Evolutionary conservation across 2,888 invertebrate species (phyloP).

Genomic region (Synanthedon tipuliformis): DNA sequence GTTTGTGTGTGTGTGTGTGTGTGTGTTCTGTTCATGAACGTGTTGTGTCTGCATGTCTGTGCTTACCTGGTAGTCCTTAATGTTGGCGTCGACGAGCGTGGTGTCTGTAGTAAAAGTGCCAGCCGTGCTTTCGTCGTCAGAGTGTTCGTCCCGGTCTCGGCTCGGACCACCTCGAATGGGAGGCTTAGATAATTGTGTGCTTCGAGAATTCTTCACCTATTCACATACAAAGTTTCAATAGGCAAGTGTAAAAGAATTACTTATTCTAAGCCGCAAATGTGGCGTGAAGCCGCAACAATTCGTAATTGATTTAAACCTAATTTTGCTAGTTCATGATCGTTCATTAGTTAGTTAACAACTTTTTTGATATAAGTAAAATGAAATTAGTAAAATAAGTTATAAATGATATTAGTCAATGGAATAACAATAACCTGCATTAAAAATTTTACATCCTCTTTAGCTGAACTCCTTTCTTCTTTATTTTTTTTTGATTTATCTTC

Average conservation of each 20-base stretch:
- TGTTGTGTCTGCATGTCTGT: neutral
- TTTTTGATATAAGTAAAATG: no score
- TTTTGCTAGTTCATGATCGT: no score
- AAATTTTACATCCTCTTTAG: constrained; percentile 62
- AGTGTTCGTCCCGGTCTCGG: constrained; percentile 49
- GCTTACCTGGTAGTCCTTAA: constrained; percentile 68
- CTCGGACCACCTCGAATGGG: constrained; percentile 54
- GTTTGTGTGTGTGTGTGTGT: no score
- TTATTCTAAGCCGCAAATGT: no score
- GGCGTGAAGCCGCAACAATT: no score
- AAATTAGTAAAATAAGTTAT: no score
- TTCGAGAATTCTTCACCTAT: constrained; percentile 57
- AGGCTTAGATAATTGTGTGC: constrained; percentile 35
- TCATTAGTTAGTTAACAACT: no score
- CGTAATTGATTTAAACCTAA: no score
- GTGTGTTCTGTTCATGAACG: no score
- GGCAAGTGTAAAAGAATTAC: no score
- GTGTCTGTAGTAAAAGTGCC: constrained; percentile 78
- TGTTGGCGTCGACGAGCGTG: constrained; percentile 72
- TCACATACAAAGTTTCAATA: no score
- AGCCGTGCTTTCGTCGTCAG: constrained; percentile 66
- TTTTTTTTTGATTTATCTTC: constrained; percentile 11
- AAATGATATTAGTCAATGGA: no score
- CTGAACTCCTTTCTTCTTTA: constrained; percentile 41
- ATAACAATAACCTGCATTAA: constrained; percentile 50